Percentiles rank a stretch among this genome's conserved stretches.
phyloP scores from a whole-genome alignment of 2,888 invertebrate species.

The Cantharis rufa region DNA sequence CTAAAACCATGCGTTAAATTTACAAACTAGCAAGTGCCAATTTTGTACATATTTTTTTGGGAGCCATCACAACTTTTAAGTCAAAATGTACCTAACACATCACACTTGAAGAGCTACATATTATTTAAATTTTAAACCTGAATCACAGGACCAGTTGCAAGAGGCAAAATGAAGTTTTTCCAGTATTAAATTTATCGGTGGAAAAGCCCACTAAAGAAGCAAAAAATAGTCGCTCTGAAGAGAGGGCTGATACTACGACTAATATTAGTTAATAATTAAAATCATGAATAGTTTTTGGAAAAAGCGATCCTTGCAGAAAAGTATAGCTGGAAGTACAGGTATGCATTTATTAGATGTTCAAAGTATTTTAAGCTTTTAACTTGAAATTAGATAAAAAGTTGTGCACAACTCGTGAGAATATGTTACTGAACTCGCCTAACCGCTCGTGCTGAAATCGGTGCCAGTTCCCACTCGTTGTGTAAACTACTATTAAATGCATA shows the following conservation, averaged over 20 bases:
- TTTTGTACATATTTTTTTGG: neutral
- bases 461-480: no score
- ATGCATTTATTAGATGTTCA: no score
- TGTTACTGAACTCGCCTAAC: no score
- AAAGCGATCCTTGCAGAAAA: neutral
- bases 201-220: no score
- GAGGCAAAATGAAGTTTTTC: neutral
- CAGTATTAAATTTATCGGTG: neutral
- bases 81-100: neutral
- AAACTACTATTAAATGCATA: no score
- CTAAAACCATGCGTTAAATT: neutral
- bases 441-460: no score
- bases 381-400: no score
- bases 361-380: no score
- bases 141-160: neutral
- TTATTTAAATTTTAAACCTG: neutral
- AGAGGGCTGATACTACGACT: neutral
- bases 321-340: no score
- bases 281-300: neutral
- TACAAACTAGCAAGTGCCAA: neutral
- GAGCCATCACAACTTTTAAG: neutral
- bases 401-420: no score
- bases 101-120: no score
- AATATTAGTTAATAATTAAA: neutral
- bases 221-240: no score